These are phyloP conservation scores for Diploptera punctata DNA, from an alignment of 2,888 invertebrate species.

Conservation along the genomic window DNA sequence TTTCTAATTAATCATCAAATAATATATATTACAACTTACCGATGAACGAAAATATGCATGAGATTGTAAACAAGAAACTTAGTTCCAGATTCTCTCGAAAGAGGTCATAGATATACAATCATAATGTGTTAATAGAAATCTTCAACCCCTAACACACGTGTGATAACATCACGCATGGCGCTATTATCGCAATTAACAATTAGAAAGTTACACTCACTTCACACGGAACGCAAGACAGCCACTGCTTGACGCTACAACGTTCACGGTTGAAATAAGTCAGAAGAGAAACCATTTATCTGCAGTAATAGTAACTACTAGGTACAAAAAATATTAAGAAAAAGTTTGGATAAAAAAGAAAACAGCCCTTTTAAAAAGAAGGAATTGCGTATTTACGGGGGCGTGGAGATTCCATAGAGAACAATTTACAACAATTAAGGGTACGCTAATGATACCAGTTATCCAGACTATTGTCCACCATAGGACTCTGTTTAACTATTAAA, in stretches of 20 bases:
- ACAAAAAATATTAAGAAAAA: constrained; percentile 3
- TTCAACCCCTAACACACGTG: too few relatives aligned
- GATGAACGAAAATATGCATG: too few relatives aligned
- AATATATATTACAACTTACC: too few relatives aligned
- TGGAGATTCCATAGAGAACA: constrained; percentile 7
- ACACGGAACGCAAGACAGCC: too few relatives aligned
- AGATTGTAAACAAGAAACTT: too few relatives aligned
- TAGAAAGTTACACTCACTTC: too few relatives aligned
- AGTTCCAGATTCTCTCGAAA: too few relatives aligned
- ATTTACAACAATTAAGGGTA: constrained; percentile 26
- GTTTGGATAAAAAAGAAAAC: not conserved
- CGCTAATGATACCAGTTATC: constrained; percentile 13
- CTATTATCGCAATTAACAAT: too few relatives aligned
- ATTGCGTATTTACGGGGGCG: constrained; percentile 33
- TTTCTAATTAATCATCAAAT: too few relatives aligned
- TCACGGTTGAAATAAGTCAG: not conserved
- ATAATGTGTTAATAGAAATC: too few relatives aligned
- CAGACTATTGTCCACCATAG: constrained; percentile 20
- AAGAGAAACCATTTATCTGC: constrained; percentile 9
- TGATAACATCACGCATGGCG: too few relatives aligned
- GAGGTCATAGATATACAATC: too few relatives aligned
- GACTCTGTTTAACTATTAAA: constrained; percentile 28
- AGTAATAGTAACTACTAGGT: not conserved
- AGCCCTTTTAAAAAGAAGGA: constrained; percentile 16
- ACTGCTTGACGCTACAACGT: not conserved